Percentiles rank a stretch among this genome's conserved stretches.
Conservation (phyloP, 2,888 invertebrate genomes). For the Leucoma salicis region DNA sequence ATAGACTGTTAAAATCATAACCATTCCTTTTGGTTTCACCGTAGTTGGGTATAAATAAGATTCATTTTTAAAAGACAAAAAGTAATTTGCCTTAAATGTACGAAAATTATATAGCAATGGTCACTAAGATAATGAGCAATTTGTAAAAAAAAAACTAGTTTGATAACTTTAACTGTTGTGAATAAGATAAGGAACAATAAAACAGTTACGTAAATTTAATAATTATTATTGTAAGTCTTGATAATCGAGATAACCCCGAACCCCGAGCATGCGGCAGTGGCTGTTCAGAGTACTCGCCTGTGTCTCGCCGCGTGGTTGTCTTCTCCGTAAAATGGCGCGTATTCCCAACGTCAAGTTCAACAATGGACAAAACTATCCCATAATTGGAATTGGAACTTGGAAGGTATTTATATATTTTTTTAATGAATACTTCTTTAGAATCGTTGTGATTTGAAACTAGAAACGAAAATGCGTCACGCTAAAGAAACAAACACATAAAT, state of each 20-base stretch:
- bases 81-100: no score
- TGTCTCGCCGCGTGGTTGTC: background rate
- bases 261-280: background rate
- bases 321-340: conserved; percentile 1
- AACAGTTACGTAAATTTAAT: background rate
- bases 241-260: background rate
- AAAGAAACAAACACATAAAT: no score
- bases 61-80: no score
- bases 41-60: no score
- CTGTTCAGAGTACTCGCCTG: background rate
- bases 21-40: no score
- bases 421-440: no score
- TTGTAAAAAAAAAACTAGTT: background rate
- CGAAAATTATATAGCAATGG: no score
- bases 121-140: no score
- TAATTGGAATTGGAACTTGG: conserved; percentile 4
- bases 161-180: background rate
- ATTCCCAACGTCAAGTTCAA: background rate
- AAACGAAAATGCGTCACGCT: background rate
- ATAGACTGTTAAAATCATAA: no score
- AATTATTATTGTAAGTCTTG: background rate
- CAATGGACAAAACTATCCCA: background rate
- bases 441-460: no score
- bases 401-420: conserved; percentile 1
- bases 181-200: background rate